A percentile compares a stretch with the other conserved stretches of the same genome.
Conservation (phyloP, 2,113 vertebrate genomes). For the Gavialis gangeticus region DNA sequence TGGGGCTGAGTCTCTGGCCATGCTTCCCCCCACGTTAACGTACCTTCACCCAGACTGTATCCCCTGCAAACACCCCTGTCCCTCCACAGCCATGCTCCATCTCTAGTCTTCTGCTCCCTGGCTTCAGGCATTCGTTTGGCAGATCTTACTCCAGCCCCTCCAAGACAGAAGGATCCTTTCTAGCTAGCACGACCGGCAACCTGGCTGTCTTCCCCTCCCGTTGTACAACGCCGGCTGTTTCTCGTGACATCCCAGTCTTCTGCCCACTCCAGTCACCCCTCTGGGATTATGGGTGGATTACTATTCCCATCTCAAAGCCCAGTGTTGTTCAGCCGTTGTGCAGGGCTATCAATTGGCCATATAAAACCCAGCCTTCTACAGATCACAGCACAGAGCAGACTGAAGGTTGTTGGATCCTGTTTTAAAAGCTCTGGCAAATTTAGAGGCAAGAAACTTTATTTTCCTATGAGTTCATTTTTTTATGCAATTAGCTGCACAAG, state of each 20-base stretch:
- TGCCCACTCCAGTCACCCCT: conserved; percentile 17
- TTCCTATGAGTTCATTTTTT: neutral
- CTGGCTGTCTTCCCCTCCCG: conserved; percentile 61
- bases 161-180: conserved; percentile 53
- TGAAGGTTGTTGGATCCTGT: conserved; percentile 6
- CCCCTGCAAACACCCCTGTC: neutral
- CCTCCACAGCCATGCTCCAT: neutral
- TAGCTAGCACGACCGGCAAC: conserved; percentile 66
- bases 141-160: conserved; percentile 58
- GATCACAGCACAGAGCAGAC: neutral
- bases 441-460: neutral
- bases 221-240: conserved; percentile 46
- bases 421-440: conserved; percentile 18
- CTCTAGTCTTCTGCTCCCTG: conserved; percentile 26
- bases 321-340: neutral
- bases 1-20: neutral
- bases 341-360: conserved; percentile 5
- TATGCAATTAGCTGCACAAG: neutral
- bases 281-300: conserved; percentile 56
- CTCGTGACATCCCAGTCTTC: neutral
- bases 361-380: neutral
- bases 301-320: conserved; percentile 58
- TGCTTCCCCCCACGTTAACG: neutral
- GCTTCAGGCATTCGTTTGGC: conserved; percentile 33
- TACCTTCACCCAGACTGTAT: fast-evolving